phyloP scores from a whole-genome alignment of 2,113 vertebrate genomes.

The Prolemur simus region DNA sequence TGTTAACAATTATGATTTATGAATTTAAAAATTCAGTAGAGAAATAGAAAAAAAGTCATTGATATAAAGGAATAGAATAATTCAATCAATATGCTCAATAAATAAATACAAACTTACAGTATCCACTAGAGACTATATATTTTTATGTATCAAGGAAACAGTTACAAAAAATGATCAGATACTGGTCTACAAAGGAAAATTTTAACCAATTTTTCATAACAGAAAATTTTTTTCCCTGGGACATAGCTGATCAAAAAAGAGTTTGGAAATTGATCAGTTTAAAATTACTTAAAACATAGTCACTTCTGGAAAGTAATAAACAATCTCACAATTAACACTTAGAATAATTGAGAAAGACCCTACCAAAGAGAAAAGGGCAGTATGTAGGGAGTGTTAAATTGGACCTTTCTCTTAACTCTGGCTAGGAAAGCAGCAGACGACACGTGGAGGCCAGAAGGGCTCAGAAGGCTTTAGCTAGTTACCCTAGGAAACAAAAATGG shows the following conservation, averaged over 20 bases:
- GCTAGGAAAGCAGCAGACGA: background rate
- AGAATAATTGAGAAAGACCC: background rate
- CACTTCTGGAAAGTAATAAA: conserved; percentile 32
- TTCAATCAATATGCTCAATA: background rate
- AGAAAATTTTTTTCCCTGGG: background rate
- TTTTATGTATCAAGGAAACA: background rate
- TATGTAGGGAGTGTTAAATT: background rate
- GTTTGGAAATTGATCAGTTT: background rate
- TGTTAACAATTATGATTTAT: background rate
- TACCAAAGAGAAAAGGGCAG: background rate
- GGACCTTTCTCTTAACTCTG: background rate
- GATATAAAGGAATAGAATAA: background rate
- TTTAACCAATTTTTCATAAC: background rate
- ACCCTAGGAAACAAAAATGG: background rate
- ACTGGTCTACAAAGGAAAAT: background rate
- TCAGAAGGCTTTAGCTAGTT: background rate
- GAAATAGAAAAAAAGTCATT: background rate
- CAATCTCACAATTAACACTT: background rate
- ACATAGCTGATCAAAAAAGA: background rate
- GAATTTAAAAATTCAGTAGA: background rate
- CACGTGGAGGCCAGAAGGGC: background rate
- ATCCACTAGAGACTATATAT: background rate
- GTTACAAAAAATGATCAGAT: background rate
- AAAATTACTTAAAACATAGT: background rate
- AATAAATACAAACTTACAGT: background rate